Percentiles rank a stretch among this genome's conserved stretches.
Conservation (phyloP, 1,140 invertebrate species). For the Leptopilina boulardi region DNA sequence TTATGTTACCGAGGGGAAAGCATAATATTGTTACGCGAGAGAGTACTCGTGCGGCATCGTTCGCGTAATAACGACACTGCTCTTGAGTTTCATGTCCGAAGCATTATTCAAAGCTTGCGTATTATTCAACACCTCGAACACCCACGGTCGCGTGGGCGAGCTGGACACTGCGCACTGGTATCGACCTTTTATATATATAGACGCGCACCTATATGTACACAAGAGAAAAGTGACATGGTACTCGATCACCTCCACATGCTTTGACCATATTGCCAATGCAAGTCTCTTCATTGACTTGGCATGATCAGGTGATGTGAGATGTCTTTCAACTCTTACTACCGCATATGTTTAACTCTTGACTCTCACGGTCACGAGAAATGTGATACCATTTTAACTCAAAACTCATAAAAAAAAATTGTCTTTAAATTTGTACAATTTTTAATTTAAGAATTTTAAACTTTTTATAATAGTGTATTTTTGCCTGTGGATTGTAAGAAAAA, state of each 20-base stretch:
- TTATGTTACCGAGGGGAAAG: constrained; percentile 47
- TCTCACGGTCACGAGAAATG: constrained; percentile 22
- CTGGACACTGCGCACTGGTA: constrained; percentile 44
- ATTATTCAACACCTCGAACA: constrained; percentile 58
- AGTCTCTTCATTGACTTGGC: constrained; percentile 45
- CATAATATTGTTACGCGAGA: constrained; percentile 43
- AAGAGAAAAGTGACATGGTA: constrained; percentile 50
- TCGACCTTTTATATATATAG: constrained; percentile 46
- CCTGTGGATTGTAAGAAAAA: no score
- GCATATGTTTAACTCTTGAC: not conserved
- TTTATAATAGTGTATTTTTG: no score
- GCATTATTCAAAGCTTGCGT: constrained; percentile 38
- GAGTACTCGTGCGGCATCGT: constrained; percentile 44
- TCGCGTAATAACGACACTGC: constrained; percentile 53
- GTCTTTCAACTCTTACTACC: constrained; percentile 17
- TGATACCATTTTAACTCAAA: not conserved
- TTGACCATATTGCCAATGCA: constrained; percentile 40
- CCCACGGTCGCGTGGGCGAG: constrained; percentile 54
- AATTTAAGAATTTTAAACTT: no score
- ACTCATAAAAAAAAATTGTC: no score
- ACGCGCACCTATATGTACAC: constrained; percentile 40
- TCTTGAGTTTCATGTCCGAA: constrained; percentile 49
- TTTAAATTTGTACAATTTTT: no score
- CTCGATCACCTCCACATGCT: constrained; percentile 52
- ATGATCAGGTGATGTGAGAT: constrained; percentile 37